Percentiles rank a stretch among this genome's conserved stretches.
phyloP scores from a whole-genome alignment of 2,113 vertebrate genomes.

The Coturnix japonica region DNA sequence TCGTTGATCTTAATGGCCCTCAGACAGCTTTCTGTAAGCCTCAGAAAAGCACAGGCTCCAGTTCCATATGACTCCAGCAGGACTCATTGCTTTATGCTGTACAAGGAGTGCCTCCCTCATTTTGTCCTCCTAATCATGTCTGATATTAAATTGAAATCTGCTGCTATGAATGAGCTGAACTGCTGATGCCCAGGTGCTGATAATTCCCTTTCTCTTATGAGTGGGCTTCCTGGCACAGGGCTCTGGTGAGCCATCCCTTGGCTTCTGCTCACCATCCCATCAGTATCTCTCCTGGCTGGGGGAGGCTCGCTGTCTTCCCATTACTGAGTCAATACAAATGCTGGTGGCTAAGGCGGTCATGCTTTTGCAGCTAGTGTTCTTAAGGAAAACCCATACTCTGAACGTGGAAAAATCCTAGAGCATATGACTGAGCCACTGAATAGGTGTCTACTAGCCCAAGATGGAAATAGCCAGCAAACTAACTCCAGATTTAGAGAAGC shows the following conservation, averaged over 20 bases:
- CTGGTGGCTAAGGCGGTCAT: background rate
- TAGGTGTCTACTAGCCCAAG: background rate
- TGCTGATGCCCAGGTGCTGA: background rate
- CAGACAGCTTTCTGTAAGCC: background rate
- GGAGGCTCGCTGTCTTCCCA: background rate
- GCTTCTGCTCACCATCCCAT: background rate
- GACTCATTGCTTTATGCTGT: background rate
- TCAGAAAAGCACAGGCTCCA: background rate
- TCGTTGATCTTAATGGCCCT: background rate
- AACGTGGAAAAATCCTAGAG: background rate
- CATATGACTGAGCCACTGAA: background rate
- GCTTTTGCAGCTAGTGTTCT: background rate
- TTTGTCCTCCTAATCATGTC: background rate
- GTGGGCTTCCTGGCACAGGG: background rate
- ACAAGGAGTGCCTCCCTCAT: background rate
- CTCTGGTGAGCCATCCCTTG: background rate
- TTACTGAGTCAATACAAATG: accelerated
- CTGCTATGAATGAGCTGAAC: slow-evolving; percentile 6
- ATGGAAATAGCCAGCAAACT: background rate
- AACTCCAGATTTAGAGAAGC: background rate
- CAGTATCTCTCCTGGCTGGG: background rate
- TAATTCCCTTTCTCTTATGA: background rate
- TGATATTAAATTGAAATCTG: background rate
- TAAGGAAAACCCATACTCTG: background rate
- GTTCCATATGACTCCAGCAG: background rate